phyloP scores from a whole-genome alignment of 37 sponge, comb jelly and placozoan genomes.

The Hexactinellida sp. region DNA sequence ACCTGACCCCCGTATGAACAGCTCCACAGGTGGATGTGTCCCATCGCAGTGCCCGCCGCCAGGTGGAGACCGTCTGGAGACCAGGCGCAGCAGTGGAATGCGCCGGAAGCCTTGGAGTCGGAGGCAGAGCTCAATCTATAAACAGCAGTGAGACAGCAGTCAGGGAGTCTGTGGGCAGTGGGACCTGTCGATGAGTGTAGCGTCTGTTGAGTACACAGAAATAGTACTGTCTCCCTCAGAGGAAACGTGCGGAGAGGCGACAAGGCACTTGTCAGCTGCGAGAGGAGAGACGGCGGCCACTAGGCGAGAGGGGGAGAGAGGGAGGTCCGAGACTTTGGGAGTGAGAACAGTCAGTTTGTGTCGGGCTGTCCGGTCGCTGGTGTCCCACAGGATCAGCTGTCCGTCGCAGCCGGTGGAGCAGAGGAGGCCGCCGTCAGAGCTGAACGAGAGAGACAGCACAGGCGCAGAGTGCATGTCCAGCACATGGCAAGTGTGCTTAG shows the following conservation, averaged over 20 bases:
- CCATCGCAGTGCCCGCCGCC: neutral
- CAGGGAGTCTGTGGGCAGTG: too few relatives aligned
- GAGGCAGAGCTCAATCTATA: neutral
- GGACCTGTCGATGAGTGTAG: neutral
- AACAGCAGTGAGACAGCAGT: too few relatives aligned
- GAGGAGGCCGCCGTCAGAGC: neutral
- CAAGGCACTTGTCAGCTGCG: neutral
- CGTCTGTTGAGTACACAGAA: neutral
- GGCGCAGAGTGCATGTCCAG: neutral
- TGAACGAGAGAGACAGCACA: neutral
- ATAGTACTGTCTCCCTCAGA: neutral
- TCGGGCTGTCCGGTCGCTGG: neutral
- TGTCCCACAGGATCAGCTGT: neutral
- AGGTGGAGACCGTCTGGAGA: neutral
- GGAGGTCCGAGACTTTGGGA: neutral
- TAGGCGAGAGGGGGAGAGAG: neutral
- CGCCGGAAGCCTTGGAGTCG: neutral
- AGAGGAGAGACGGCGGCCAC: neutral
- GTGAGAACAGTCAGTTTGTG: neutral
- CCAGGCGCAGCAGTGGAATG: slow-evolving; percentile 1
- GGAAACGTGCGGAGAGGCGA: neutral
- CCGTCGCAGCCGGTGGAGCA: neutral
- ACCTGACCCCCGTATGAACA: neutral
- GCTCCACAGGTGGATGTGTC: neutral
- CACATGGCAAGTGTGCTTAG: neutral